Percentiles rank a stretch among this genome's conserved stretches.
phyloP scores from a whole-genome alignment of 2,797 vertebrate species.

The Xenopus petersii region DNA sequence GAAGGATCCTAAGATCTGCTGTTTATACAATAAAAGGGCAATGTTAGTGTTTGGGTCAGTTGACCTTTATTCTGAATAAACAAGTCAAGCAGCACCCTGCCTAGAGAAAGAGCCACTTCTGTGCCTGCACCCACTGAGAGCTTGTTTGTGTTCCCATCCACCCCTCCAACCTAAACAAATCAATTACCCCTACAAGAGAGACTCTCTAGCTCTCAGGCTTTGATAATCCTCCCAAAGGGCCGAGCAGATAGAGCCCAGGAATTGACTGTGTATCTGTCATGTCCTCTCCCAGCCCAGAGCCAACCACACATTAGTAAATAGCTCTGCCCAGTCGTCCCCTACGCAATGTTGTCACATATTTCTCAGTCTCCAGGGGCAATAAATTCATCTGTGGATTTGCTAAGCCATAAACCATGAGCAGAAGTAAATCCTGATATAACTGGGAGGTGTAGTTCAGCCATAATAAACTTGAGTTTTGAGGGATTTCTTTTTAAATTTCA shows the following conservation, averaged over 20 bases:
- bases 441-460: too few relatives aligned
- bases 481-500: too few relatives aligned
- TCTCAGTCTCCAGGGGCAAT: too few relatives aligned
- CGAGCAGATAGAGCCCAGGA: neutral
- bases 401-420: too few relatives aligned
- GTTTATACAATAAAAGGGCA: constrained; percentile 17
- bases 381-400: too few relatives aligned
- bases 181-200: too few relatives aligned
- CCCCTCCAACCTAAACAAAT: constrained; percentile 20
- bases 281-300: too few relatives aligned
- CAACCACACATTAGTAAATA: too few relatives aligned
- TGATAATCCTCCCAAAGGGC: neutral
- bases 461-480: too few relatives aligned
- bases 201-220: neutral
- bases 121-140: neutral
- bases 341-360: too few relatives aligned
- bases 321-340: too few relatives aligned
- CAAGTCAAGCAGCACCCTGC: neutral
- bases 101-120: neutral
- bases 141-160: neutral
- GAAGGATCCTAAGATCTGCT: neutral
- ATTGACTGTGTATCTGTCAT: neutral
- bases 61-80: constrained; percentile 11
- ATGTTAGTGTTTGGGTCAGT: neutral
- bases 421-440: too few relatives aligned